Evolutionary conservation across 2,113 vertebrate genomes (phyloP).

Genomic region (Terrapene triunguis): DNA sequence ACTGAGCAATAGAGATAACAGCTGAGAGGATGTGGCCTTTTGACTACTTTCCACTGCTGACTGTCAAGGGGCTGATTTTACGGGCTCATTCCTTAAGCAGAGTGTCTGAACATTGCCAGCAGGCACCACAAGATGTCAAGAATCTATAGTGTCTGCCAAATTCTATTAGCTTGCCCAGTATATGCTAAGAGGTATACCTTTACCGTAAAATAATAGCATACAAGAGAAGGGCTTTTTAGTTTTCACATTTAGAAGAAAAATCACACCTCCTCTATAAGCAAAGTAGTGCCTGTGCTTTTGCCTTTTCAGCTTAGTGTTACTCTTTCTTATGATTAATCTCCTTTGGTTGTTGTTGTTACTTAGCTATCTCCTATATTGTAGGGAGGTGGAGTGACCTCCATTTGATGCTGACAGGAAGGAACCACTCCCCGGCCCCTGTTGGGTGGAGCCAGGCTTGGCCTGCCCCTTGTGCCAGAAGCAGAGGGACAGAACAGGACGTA

Average conservation of each 20-base stretch:
- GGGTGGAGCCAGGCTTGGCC: no score
- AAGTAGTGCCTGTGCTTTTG: neutral
- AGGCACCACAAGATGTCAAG: neutral
- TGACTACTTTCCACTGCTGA: neutral
- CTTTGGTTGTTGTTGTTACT: neutral
- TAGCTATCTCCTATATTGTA: neutral
- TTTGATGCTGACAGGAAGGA: no score
- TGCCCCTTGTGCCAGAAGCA: no score
- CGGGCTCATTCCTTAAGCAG: accelerated
- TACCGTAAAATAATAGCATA: accelerated
- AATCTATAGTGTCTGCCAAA: neutral
- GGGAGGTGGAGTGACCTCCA: no score
- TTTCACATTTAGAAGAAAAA: neutral
- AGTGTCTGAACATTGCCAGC: neutral
- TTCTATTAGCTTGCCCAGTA: neutral
- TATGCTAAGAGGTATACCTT: neutral
- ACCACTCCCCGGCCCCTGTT: no score
- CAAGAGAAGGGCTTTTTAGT: neutral
- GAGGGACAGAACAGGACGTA: no score
- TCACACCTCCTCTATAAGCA: accelerated
- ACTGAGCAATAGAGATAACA: neutral
- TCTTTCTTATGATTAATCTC: neutral
- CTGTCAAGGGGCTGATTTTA: neutral
- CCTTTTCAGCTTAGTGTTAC: neutral
- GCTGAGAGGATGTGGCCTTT: neutral